Conservation (phyloP, 2,888 invertebrate genomes). For the Hemithea aestivaria region DNA sequence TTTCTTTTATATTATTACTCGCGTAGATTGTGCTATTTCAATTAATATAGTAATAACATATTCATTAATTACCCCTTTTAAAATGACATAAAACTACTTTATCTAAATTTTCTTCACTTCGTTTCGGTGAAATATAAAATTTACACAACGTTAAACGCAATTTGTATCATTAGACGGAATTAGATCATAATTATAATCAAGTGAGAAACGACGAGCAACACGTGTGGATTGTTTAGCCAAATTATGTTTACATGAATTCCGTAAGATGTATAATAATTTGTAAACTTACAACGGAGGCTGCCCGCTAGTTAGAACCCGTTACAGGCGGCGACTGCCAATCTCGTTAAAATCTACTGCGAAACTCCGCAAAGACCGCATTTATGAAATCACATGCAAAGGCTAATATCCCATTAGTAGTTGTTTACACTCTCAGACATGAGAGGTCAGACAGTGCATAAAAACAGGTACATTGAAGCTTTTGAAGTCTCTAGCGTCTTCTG, state of each 20-base stretch:
- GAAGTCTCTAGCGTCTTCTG: too few species aligned
- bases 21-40: slow-evolving; percentile 10
- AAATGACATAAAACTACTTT: too few species aligned
- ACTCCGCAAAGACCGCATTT: slow-evolving; percentile 57
- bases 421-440: slow-evolving; percentile 28
- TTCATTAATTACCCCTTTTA: too few species aligned
- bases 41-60: too few species aligned
- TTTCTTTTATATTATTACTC: slow-evolving; percentile 11
- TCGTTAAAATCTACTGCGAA: slow-evolving; percentile 71
- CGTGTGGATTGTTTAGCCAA: too few species aligned
- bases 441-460: too few species aligned
- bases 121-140: too few species aligned
- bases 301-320: slow-evolving; percentile 56
- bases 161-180: too few species aligned
- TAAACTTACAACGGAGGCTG: slow-evolving; percentile 66
- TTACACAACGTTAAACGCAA: too few species aligned
- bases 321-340: slow-evolving; percentile 64
- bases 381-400: slow-evolving; percentile 56
- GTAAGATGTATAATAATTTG: slow-evolving; percentile 67
- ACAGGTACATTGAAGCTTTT: too few species aligned
- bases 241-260: slow-evolving; percentile 56
- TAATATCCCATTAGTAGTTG: slow-evolving; percentile 47
- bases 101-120: too few species aligned
- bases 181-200: slow-evolving; percentile 19
- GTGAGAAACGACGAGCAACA: too few species aligned